Evolutionary conservation across 2,888 invertebrate species (phyloP).

Genomic region (Lordiphosa fenestrarum): DNA sequence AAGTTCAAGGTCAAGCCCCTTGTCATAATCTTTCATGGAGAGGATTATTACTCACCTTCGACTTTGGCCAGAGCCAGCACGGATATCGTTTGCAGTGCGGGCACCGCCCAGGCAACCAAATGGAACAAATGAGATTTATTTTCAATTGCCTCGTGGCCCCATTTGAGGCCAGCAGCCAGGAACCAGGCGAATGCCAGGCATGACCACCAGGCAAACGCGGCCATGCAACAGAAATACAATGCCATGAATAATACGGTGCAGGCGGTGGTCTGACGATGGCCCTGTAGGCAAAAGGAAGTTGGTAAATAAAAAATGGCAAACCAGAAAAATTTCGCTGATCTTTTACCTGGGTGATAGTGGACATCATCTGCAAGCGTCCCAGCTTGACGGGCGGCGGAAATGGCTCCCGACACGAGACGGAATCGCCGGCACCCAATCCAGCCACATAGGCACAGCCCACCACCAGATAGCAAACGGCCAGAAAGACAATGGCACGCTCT

Average conservation of each 20-base stretch:
- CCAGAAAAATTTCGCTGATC: background rate
- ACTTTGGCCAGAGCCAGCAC: conserved; percentile 97
- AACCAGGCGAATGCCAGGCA: conserved; percentile 98
- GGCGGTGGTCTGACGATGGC: conserved; percentile 81
- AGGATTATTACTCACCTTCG: conserved; percentile 85
- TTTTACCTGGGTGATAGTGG: conserved; percentile 92
- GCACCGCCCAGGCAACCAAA: conserved; percentile 98
- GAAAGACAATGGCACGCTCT: conserved; percentile 97
- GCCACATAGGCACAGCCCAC: conserved; percentile 95
- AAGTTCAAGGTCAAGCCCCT: conserved; percentile 32
- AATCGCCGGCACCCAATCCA: conserved; percentile 91
- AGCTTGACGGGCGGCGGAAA: conserved; percentile 87
- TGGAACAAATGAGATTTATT: conserved; percentile 98
- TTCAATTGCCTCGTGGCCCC: conserved; percentile 99
- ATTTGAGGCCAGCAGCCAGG: conserved; percentile 96
- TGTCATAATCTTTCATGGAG: conserved; percentile 10
- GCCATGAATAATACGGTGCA: conserved; percentile 98
- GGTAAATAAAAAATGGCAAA: conserved; percentile 39
- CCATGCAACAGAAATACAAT: conserved; percentile 97
- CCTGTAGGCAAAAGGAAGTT: conserved; percentile 61
- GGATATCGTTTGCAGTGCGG: conserved; percentile 96
- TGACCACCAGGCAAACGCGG: conserved; percentile 99
- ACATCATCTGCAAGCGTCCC: conserved; percentile 87
- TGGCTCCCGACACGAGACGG: conserved; percentile 91
- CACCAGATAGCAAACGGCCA: conserved; percentile 97